Conservation (phyloP, 2,888 invertebrate genomes). For the Tetheella fluctuosa region DNA sequence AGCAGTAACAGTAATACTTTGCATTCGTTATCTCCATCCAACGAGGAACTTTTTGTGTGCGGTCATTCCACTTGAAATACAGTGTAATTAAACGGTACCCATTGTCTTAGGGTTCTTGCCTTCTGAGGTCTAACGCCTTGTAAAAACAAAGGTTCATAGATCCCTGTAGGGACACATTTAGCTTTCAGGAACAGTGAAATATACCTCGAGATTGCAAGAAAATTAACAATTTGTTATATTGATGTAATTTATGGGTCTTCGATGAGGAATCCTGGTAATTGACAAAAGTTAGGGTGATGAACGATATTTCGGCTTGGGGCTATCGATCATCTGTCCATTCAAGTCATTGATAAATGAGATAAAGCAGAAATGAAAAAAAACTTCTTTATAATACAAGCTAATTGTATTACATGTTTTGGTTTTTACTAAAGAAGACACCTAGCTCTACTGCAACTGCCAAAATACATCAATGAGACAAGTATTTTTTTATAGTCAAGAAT, state of each 20-base stretch:
- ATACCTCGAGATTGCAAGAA: background rate
- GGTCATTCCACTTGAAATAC: constrained; percentile 36
- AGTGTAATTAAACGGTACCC: constrained; percentile 15
- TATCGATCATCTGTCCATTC: background rate
- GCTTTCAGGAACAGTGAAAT: constrained; percentile 14
- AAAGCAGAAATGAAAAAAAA: background rate
- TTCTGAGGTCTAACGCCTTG: constrained; percentile 12
- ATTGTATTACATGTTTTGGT: no score
- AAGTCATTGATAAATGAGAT: background rate
- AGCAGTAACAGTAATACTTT: constrained; percentile 29
- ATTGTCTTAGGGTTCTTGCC: constrained; percentile 10
- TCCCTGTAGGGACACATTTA: constrained; percentile 18
- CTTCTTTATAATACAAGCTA: background rate
- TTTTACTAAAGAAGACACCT: no score
- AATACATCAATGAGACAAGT: no score
- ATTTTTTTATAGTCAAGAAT: no score
- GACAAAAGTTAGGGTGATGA: background rate
- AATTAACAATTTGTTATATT: constrained; percentile 7
- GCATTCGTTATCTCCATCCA: constrained; percentile 41
- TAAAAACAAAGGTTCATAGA: constrained; percentile 19
- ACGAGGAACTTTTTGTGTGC: constrained; percentile 40
- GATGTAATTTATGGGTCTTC: background rate
- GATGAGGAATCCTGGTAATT: background rate
- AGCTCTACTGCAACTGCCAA: no score
- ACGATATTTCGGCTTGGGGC: background rate